These are phyloP conservation scores for Benthosema pterotum DNA, from an alignment of 2,797 vertebrate genomes.

Conservation along the genomic window DNA sequence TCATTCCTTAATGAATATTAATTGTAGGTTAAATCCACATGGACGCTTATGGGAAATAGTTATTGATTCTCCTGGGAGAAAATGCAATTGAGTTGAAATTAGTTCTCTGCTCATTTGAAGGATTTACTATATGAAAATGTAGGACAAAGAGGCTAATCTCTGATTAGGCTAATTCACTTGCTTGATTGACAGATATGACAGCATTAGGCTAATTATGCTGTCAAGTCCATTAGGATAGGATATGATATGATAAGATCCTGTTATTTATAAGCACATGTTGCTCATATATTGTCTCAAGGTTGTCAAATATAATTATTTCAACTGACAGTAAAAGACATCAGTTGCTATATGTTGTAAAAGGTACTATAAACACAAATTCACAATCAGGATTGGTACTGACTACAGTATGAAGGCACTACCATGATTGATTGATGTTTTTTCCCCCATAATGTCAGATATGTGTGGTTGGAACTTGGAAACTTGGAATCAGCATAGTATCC, in stretches of 20 bases:
- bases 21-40: conserved; percentile 14
- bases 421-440: no score
- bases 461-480: no score
- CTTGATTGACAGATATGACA: conserved; percentile 23
- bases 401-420: no score
- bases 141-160: conserved; percentile 31
- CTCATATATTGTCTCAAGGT: background rate
- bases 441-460: no score
- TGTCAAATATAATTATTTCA: background rate
- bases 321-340: background rate
- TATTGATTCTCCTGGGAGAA: conserved; percentile 27
- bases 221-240: no score
- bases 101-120: conserved; percentile 16
- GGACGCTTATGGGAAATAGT: conserved; percentile 29
- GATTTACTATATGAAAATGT: conserved; percentile 41
- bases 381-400: no score
- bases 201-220: conserved; percentile 8
- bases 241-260: background rate
- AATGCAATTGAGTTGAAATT: conserved; percentile 49
- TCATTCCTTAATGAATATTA: conserved; percentile 21
- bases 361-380: no score
- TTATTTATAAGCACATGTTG: background rate
- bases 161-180: conserved; percentile 27
- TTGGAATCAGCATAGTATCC: no score
- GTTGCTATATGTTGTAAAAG: no score